Percentiles rank a stretch among this genome's conserved stretches.
phyloP scores from a whole-genome alignment of 2,113 vertebrate species.

The Semicossyphus pulcher region DNA sequence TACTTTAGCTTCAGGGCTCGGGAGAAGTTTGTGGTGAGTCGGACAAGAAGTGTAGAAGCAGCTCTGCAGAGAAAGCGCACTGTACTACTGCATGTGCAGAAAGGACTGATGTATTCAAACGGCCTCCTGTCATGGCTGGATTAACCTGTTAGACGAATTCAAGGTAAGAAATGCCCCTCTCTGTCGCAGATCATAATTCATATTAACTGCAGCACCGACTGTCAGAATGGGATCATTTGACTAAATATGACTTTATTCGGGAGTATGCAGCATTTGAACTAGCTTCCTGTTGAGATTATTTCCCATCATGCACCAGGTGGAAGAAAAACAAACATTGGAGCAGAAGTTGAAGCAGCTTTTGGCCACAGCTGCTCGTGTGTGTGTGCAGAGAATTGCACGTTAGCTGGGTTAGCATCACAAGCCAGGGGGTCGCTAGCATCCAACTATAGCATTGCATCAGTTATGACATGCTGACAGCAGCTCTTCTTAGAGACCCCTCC shows the following conservation, averaged over 20 bases:
- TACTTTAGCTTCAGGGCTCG: conserved; percentile 59
- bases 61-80: not conserved
- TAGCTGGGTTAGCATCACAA: too few relatives aligned
- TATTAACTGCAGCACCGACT: not conserved
- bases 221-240: not conserved
- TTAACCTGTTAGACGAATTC: not conserved
- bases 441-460: too few relatives aligned
- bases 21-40: conserved; percentile 44
- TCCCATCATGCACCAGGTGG: too few relatives aligned
- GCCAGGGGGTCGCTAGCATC: too few relatives aligned
- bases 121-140: not conserved
- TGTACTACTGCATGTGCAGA: not conserved
- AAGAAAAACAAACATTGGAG: too few relatives aligned
- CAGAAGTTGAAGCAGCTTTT: too few relatives aligned
- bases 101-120: not conserved
- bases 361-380: too few relatives aligned
- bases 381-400: too few relatives aligned
- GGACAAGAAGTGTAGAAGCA: conserved; percentile 19
- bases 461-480: too few relatives aligned
- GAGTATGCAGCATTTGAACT: too few relatives aligned
- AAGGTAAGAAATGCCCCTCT: not conserved
- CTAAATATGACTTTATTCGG: not conserved
- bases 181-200: not conserved
- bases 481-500: too few relatives aligned
- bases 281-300: too few relatives aligned